Conservation (phyloP, 2,113 vertebrate species). For the Copsychus sechellarum region DNA sequence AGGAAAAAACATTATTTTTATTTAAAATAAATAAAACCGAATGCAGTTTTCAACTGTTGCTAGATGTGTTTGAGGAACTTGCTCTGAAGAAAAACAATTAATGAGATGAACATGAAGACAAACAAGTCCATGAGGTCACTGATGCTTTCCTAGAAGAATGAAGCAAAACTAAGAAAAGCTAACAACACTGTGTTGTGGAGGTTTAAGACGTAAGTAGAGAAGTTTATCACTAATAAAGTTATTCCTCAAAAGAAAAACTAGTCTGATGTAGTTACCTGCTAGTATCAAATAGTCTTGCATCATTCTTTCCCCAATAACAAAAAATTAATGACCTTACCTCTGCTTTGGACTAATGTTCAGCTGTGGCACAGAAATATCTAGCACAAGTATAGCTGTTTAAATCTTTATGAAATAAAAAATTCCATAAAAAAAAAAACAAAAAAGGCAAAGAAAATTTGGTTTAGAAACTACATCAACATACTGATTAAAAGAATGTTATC, state of each 20-base stretch:
- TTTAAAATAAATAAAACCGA: neutral
- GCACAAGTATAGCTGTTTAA: neutral
- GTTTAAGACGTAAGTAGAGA: neutral
- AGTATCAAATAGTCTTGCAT: neutral
- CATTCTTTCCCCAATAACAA: neutral
- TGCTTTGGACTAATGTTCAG: neutral
- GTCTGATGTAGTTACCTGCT: neutral
- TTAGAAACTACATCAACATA: neutral
- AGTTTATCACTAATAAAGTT: neutral
- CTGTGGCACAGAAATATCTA: neutral
- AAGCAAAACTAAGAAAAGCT: neutral
- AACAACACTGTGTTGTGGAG: neutral
- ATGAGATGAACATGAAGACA: neutral
- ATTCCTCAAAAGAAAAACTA: neutral
- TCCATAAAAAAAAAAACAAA: neutral
- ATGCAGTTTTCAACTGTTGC: neutral
- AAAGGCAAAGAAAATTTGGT: neutral
- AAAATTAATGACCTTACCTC: neutral
- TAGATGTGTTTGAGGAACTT: neutral
- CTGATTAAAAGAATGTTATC: neutral
- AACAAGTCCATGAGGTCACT: neutral
- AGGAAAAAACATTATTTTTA: fast-evolving
- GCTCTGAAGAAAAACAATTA: neutral
- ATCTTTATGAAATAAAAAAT: neutral
- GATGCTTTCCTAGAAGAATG: neutral